Base-by-base conservation (phyloP, 2,797 vertebrate species). In the Gephyroberyx darwinii region DNA sequence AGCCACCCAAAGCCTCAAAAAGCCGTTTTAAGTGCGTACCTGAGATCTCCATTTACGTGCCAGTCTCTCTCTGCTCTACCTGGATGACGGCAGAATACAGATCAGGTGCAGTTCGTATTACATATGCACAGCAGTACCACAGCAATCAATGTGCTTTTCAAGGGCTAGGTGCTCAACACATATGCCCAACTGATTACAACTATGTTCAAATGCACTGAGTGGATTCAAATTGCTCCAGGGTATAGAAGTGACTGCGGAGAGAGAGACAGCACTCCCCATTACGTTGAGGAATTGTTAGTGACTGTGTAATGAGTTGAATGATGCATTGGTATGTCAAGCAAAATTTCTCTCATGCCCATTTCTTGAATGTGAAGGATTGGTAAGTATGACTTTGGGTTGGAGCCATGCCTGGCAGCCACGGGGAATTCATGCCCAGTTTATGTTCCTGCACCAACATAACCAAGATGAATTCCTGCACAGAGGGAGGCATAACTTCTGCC, bases 61-160 rank as follows among this genome's bases (percentile, higher is more conserved):
- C 16, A 57, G 57, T 59, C 65, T 74, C 62, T 74, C 62, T 70
- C 19, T 53, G 65, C 39, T 69, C 79, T 67, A 57, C 30, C 61
- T 62, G 65, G 17, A 76, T 75, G 72, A 35, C 35, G 59, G 47
- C 62, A 53, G 84, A 86, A 88, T 83, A 80, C 69, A 75, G 57
- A 87, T 80, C 1, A 72, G 64, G 30, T 45, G 48, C 66, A 22
- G 26, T 51, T 69, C 16, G 20, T 59, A 65, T 55, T 69, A 71
- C 19, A 74, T 14, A 60, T 74, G 48, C 57, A 66, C 43, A 54
- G 56, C 55, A 54, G 39, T 64, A 62, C n/a, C 26, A 65, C 3
- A 41, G 55, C 16, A 76, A 65, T 75, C 64, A 71, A 4, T 65
- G 56, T 35, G 66, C 10, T 37, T 41, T 47, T 43, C 1, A 4